Conservation (phyloP, 2,113 vertebrate species). For the Catharus fuscescens region DNA sequence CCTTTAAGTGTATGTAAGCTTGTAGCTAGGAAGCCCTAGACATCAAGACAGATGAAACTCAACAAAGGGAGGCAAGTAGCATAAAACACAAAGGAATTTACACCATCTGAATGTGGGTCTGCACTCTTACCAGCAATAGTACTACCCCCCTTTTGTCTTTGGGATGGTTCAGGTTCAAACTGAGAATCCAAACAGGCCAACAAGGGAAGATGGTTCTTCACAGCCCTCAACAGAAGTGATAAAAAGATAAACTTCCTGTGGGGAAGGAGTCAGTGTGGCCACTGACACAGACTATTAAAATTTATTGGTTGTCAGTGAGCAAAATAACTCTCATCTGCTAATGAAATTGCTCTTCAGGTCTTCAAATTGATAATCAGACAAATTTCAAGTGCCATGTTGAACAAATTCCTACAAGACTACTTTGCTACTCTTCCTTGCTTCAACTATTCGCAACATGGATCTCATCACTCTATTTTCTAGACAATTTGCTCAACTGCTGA, state of each 20-base stretch:
- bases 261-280: not conserved
- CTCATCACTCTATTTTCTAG: not conserved
- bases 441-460: not conserved
- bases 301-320: accelerated
- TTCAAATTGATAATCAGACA: not conserved
- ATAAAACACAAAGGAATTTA: not conserved
- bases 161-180: not conserved
- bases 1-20: not conserved
- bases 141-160: not conserved
- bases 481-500: not conserved
- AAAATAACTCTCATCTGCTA: not conserved
- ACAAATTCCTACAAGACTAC: not conserved
- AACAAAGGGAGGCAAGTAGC: not conserved
- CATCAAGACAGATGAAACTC: not conserved
- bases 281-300: not conserved
- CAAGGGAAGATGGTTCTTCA: not conserved
- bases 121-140: not conserved
- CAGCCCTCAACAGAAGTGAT: accelerated
- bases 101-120: not conserved
- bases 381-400: not conserved
- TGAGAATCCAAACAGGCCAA: not conserved
- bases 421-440: not conserved
- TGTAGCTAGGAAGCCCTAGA: not conserved
- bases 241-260: not conserved
- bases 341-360: not conserved